A percentile compares a stretch with the other conserved stretches of the same genome.
phyloP scores from a whole-genome alignment of 2,797 vertebrate species.

The Phrynocephalus forsythii region DNA sequence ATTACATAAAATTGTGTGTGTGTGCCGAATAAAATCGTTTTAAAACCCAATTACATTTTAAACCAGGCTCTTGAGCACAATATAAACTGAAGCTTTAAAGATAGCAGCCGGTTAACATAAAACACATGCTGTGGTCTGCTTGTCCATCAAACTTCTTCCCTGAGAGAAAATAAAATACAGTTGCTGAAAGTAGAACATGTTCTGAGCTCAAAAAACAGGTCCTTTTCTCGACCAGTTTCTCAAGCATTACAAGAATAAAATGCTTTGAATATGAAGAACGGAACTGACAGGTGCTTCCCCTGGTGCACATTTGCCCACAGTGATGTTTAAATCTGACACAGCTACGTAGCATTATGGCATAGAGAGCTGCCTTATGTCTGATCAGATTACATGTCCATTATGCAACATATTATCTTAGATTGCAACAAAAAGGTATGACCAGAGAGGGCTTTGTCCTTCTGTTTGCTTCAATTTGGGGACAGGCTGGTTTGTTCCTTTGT shows the following conservation, averaged over 20 bases:
- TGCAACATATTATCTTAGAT: too few species aligned
- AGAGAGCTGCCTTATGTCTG: background rate
- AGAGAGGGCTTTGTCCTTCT: too few species aligned
- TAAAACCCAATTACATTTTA: background rate
- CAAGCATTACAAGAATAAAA: too few species aligned
- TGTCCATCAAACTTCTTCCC: background rate
- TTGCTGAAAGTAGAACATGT: background rate
- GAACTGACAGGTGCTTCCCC: too few species aligned
- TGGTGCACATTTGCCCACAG: background rate
- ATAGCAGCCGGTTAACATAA: background rate
- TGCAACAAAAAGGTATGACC: too few species aligned
- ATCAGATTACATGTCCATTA: background rate
- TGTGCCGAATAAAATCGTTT: background rate
- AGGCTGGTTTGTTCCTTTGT: too few species aligned
- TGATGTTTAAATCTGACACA: background rate
- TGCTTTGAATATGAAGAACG: too few species aligned
- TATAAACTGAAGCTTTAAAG: background rate
- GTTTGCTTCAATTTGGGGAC: too few species aligned
- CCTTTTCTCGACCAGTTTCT: too few species aligned
- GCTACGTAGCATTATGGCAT: background rate
- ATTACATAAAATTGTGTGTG: background rate
- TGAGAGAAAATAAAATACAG: background rate
- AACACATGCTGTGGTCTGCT: background rate
- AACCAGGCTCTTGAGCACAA: background rate
- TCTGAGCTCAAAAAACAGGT: too few species aligned